phyloP scores from a whole-genome alignment of 2,113 vertebrate genomes.

The Mystacornis crossleyi region DNA sequence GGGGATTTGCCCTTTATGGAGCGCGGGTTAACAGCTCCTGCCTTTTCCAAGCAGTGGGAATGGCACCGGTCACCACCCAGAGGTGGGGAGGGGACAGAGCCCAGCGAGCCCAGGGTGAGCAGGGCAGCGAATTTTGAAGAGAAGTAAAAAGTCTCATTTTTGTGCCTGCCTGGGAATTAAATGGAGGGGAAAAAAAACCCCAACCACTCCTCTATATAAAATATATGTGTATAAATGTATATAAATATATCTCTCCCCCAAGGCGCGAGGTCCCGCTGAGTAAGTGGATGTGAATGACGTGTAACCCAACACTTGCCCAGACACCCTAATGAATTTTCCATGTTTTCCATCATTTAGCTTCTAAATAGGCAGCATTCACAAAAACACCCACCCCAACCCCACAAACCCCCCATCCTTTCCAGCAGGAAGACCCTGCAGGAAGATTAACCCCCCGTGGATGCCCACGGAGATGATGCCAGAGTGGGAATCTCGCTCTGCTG shows the following conservation, averaged over 20 bases:
- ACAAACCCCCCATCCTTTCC: not conserved
- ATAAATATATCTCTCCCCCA: not conserved
- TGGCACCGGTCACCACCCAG: rapidly evolving
- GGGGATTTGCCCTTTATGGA: not conserved
- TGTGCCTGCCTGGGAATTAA: not conserved
- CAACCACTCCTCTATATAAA: not conserved
- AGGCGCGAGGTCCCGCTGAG: constrained; percentile 18
- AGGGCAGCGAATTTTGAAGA: not conserved
- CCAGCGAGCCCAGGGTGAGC: rapidly evolving
- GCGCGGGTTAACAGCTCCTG: not conserved
- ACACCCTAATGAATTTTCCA: constrained; percentile 55
- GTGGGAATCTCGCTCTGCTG: rapidly evolving
- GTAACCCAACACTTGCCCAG: constrained; percentile 44
- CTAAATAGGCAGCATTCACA: constrained; percentile 46
- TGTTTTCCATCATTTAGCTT: constrained; percentile 35
- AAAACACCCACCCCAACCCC: not conserved
- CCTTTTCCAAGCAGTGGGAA: not conserved
- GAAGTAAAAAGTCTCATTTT: not conserved
- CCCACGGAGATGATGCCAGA: not conserved
- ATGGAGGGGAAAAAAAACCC: not conserved
- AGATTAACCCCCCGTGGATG: not conserved
- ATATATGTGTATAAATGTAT: not conserved
- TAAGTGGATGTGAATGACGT: constrained; percentile 27
- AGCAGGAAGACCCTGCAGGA: not conserved
- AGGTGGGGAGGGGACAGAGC: not conserved